phyloP scores from a whole-genome alignment of 1,140 invertebrate species.

The Scaptomyza pallida region DNA sequence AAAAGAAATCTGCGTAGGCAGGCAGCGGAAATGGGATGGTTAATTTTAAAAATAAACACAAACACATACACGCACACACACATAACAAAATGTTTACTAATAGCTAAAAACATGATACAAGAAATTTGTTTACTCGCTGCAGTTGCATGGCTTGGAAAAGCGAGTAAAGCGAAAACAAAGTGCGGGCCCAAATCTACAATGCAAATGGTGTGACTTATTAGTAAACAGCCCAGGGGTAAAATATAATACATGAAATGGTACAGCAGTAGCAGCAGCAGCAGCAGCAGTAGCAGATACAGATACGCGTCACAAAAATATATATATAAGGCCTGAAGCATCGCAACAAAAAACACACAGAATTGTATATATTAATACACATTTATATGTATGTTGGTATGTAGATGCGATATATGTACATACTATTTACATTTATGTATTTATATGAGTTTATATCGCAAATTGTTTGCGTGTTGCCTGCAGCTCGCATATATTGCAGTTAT shows the following conservation, averaged over 20 bases:
- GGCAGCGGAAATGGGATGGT: conserved; percentile 62
- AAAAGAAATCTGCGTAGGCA: conserved; percentile 22
- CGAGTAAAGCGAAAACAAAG: conserved; percentile 9
- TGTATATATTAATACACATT: not conserved
- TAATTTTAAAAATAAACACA: conserved; percentile 59
- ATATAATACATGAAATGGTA: conserved; percentile 18
- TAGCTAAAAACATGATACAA: conserved; percentile 53
- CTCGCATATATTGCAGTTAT: conserved; percentile 56
- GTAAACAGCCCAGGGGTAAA: conserved; percentile 26
- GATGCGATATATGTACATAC: not conserved
- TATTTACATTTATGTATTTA: conserved; percentile 57
- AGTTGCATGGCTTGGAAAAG: conserved; percentile 47
- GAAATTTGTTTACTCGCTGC: conserved; percentile 61
- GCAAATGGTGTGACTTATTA: conserved; percentile 60
- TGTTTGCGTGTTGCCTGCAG: conserved; percentile 68
- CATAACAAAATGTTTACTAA: conserved; percentile 67
- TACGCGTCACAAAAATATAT: not conserved
- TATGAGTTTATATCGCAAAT: conserved; percentile 71
- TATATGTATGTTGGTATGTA: conserved; percentile 23
- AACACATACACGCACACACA: conserved; percentile 8
- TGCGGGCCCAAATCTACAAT: conserved; percentile 55
- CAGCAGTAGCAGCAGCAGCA: conserved; percentile 2
- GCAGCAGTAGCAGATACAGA: conserved; percentile 15
- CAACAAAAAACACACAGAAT: not conserved
- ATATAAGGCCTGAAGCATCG: conserved; percentile 5